phyloP scores from a whole-genome alignment of 2,797 vertebrate genomes.

The Apogon talboti region DNA sequence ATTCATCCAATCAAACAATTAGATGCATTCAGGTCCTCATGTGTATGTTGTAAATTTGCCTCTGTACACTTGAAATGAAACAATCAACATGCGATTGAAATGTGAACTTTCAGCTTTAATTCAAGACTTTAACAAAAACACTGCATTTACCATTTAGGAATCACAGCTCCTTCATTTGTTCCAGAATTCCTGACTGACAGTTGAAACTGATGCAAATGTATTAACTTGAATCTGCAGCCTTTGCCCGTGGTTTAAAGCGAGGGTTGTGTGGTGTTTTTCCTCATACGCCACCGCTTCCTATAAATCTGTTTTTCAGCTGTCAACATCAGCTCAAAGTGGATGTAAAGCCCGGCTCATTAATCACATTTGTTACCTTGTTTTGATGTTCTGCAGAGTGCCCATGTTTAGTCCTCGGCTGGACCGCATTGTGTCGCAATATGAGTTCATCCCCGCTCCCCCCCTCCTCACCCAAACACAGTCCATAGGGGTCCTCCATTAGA shows the following conservation, averaged over 20 bases:
- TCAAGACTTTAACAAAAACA: too few relatives aligned
- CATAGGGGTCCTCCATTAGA: slow-evolving; percentile 57
- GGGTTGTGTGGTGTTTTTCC: slow-evolving; percentile 6
- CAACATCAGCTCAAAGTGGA: slow-evolving; percentile 47
- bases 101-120: too few relatives aligned
- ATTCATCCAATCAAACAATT: too few relatives aligned
- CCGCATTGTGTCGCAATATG: slow-evolving; percentile 57
- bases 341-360: slow-evolving; percentile 62
- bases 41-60: too few relatives aligned
- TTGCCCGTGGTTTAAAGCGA: neutral
- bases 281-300: neutral
- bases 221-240: slow-evolving; percentile 34
- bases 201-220: neutral
- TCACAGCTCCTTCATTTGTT: neutral
- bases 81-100: too few relatives aligned
- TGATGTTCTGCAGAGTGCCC: slow-evolving; percentile 51
- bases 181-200: slow-evolving; percentile 3
- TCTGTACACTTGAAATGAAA: too few relatives aligned
- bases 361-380: slow-evolving; percentile 73
- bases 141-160: too few relatives aligned
- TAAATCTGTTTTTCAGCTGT: slow-evolving; percentile 61
- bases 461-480: slow-evolving; percentile 60
- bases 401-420: slow-evolving; percentile 43
- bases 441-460: slow-evolving; percentile 35
- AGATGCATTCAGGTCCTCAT: too few relatives aligned